A percentile compares a stretch with the other conserved stretches of the same genome.
Conservation (phyloP, 2,113 vertebrate genomes). For the Chrysochloris asiatica region DNA sequence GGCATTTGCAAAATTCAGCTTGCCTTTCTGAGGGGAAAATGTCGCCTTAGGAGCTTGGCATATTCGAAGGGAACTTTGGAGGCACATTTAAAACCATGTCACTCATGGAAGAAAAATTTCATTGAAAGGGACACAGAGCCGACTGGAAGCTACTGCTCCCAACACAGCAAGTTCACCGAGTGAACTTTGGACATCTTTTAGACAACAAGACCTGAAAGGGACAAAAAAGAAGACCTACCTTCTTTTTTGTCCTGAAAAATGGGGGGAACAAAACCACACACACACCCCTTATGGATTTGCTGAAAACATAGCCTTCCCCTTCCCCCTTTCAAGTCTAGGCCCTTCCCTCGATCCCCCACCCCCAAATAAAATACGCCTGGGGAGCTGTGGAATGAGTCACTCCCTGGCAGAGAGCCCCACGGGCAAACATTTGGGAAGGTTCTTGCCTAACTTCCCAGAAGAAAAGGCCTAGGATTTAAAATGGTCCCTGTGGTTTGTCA, state of each 20-base stretch:
- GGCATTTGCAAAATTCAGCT: conserved; percentile 21
- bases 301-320: conserved; percentile 49
- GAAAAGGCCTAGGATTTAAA: conserved; percentile 81
- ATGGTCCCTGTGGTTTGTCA: conserved; percentile 79
- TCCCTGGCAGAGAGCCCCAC: conserved; percentile 77
- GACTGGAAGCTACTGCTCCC: conserved; percentile 32
- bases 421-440: conserved; percentile 82
- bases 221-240: conserved; percentile 65
- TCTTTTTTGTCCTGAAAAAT: conserved; percentile 64
- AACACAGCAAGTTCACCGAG: background rate
- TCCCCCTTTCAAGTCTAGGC: conserved; percentile 57
- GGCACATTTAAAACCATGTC: background rate
- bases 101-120: conserved; percentile 73
- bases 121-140: conserved; percentile 69
- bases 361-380: conserved; percentile 81
- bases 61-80: background rate
- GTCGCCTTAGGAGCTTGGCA: conserved; percentile 21
- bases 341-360: conserved; percentile 69
- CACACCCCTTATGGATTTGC: conserved; percentile 58
- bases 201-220: conserved; percentile 79
- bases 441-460: conserved; percentile 83
- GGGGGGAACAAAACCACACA: background rate
- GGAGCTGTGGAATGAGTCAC: conserved; percentile 78
- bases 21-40: conserved; percentile 42
- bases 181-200: conserved; percentile 75